Percentiles rank a stretch among this genome's conserved stretches.
Evolutionary conservation across 2,797 vertebrate species (phyloP).

Genomic region (Trachops cirrhosus): DNA sequence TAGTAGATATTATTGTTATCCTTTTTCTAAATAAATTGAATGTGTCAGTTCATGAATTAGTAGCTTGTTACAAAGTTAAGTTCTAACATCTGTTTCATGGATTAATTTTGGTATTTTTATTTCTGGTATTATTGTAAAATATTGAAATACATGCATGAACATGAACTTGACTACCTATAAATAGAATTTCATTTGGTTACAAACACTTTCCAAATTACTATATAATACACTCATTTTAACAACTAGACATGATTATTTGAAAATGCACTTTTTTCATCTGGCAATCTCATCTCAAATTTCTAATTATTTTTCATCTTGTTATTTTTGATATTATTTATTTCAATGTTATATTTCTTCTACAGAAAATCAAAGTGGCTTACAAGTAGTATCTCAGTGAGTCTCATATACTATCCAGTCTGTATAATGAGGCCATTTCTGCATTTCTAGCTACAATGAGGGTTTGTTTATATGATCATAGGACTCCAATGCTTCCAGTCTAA

Average conservation of each 20-base stretch:
- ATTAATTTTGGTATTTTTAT: constrained; percentile 41
- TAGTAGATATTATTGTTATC: background rate
- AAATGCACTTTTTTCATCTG: background rate
- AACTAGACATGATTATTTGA: background rate
- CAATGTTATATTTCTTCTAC: background rate
- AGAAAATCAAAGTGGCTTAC: constrained; percentile 12
- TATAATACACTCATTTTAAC: constrained; percentile 32
- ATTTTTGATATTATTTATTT: constrained; percentile 43
- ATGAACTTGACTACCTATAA: constrained; percentile 21
- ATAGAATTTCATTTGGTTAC: constrained; percentile 36
- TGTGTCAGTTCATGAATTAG: background rate
- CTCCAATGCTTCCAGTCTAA: background rate
- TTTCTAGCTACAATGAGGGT: background rate
- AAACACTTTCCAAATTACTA: constrained; percentile 24
- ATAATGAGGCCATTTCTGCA: background rate
- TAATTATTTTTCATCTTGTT: constrained; percentile 24
- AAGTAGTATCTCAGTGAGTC: background rate
- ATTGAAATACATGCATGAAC: constrained; percentile 27
- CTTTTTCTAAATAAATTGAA: background rate
- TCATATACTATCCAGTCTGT: background rate
- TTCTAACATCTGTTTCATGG: constrained; percentile 2
- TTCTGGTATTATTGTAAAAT: constrained; percentile 38
- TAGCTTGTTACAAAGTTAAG: background rate
- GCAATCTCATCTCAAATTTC: constrained; percentile 26
- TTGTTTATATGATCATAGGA: background rate